Percentiles rank a stretch among this genome's conserved stretches.
These are phyloP conservation scores for Amitus sp. DNA, from an alignment of 2,888 invertebrate genomes.

Conservation along the genomic window DNA sequence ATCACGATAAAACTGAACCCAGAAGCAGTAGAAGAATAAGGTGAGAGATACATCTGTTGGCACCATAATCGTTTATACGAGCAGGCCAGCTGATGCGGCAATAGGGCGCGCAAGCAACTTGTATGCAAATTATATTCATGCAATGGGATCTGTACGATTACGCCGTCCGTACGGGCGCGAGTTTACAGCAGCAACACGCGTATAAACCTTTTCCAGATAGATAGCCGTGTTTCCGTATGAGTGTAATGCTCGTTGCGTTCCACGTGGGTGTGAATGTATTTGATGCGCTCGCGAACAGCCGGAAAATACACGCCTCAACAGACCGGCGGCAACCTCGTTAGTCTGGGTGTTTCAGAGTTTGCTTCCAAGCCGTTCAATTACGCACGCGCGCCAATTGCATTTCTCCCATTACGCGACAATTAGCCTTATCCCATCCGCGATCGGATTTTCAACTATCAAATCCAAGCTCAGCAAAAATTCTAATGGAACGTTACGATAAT, in stretches of 20 bases:
- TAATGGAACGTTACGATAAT: conserved; percentile 13
- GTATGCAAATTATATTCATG: conserved; percentile 67
- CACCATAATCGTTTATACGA: conserved; percentile 65
- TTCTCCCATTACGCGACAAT: conserved; percentile 56
- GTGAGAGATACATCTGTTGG: conserved; percentile 61
- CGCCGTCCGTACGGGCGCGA: conserved; percentile 58
- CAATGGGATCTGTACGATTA: conserved; percentile 64
- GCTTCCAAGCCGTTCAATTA: conserved; percentile 52
- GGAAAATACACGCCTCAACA: conserved; percentile 38
- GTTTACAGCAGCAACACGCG: conserved; percentile 65
- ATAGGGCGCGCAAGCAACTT: conserved; percentile 60
- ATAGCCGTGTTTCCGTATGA: conserved; percentile 56
- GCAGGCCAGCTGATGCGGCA: conserved; percentile 63
- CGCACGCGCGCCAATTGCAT: conserved; percentile 53
- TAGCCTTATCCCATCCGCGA: conserved; percentile 47
- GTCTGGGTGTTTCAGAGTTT: conserved; percentile 1
- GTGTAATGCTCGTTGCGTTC: conserved; percentile 43
- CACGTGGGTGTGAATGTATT: conserved; percentile 16
- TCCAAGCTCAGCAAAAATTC: not conserved
- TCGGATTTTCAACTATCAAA: conserved; percentile 27
- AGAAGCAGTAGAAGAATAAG: conserved; percentile 45
- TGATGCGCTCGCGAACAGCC: conserved; percentile 30
- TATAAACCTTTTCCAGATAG: conserved; percentile 62
- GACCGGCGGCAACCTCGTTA: too few relatives aligned
- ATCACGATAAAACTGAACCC: conserved; percentile 54